phyloP scores from a whole-genome alignment of 2,113 vertebrate genomes.

The Salvelinus namaycush region DNA sequence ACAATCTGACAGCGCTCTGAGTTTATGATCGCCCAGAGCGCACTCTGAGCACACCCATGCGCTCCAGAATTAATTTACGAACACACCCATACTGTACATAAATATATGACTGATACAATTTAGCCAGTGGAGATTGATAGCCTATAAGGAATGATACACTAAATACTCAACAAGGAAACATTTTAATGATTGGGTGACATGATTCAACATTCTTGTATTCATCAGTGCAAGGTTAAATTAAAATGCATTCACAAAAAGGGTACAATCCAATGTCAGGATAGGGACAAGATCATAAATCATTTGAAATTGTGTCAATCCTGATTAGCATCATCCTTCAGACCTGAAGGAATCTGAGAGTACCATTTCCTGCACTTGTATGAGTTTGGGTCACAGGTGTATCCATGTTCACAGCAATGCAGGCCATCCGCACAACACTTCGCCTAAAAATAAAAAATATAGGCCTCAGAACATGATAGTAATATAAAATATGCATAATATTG shows the following conservation, averaged over 20 bases:
- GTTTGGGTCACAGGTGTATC: constrained; percentile 52
- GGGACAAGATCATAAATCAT: background rate
- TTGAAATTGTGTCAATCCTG: background rate
- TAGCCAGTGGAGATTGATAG: background rate
- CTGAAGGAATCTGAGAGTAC: constrained; percentile 34
- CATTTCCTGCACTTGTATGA: constrained; percentile 42
- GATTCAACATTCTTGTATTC: too few species aligned
- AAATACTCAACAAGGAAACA: background rate
- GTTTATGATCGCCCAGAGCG: too few species aligned
- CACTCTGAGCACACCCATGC: too few species aligned
- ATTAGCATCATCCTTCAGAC: constrained; percentile 7
- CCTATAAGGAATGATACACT: background rate
- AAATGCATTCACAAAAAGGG: background rate
- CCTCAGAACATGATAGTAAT: background rate
- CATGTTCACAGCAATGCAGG: constrained; percentile 64
- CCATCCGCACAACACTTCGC: constrained; percentile 69
- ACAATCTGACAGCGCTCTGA: too few species aligned
- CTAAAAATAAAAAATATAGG: constrained; percentile 50
- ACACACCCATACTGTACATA: too few species aligned
- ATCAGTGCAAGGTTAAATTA: background rate
- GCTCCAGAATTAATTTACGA: too few species aligned
- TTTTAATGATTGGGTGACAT: background rate
- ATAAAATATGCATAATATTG: background rate
- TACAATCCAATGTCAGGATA: background rate
- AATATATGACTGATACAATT: background rate